Conservation (phyloP, 2,113 vertebrate genomes). For the Cheirogaleus medius region DNA sequence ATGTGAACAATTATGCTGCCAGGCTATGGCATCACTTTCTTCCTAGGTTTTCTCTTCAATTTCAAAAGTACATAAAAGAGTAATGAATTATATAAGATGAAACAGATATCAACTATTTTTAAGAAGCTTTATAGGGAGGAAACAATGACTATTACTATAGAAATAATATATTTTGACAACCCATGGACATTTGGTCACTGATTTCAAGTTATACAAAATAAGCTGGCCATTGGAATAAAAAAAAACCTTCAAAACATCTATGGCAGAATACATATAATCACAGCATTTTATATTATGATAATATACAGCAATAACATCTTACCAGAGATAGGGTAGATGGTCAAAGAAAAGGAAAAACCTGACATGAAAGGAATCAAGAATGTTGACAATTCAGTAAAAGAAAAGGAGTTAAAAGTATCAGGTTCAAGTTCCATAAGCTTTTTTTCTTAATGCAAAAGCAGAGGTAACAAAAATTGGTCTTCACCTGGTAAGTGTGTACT, state of each 20-base stretch:
- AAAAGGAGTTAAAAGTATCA: conserved; percentile 60
- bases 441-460: conserved; percentile 56
- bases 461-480: conserved; percentile 80
- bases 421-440: conserved; percentile 42
- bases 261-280: conserved; percentile 43
- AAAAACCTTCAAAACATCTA: conserved; percentile 46
- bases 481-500: conserved; percentile 99
- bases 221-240: conserved; percentile 56
- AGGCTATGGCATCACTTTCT: conserved; percentile 81
- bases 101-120: conserved; percentile 79
- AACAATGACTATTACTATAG: conserved; percentile 80
- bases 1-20: conserved; percentile 79
- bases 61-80: conserved; percentile 81
- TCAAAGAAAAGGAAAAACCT: conserved; percentile 57
- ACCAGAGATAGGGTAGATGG: conserved; percentile 21
- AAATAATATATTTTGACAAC: conserved; percentile 78
- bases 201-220: conserved; percentile 78
- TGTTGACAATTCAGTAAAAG: conserved; percentile 47
- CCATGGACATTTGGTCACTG: conserved; percentile 72
- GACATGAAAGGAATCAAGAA: conserved; percentile 58
- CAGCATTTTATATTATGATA: conserved; percentile 34
- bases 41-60: conserved; percentile 80
- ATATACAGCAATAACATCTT: conserved; percentile 33
- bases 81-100: conserved; percentile 68
- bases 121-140: conserved; percentile 80